Percentiles rank a stretch among this genome's conserved stretches.
These are phyloP conservation scores for human (Homo sapiens) DNA, from an alignment of 2,113 vertebrate species.

Conservation along the genomic window DNA sequence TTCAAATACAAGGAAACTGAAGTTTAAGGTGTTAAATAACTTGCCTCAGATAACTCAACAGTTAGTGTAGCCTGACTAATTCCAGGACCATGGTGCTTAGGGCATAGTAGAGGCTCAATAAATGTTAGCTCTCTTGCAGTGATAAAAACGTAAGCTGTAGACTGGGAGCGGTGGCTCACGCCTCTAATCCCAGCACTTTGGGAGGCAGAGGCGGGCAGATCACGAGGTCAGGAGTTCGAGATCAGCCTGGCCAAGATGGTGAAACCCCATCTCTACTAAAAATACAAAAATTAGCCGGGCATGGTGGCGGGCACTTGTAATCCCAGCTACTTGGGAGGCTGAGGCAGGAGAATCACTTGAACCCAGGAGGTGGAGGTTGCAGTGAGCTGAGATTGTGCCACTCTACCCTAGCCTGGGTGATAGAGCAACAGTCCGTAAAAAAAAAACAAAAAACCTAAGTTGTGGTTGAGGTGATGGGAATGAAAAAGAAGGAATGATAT, in stretches of 20 bases:
- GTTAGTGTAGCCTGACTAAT: not conserved
- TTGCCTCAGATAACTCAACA: not conserved
- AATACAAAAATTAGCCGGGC: too few species aligned
- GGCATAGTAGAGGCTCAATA: not conserved
- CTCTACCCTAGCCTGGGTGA: too few species aligned
- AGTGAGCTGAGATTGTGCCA: too few species aligned
- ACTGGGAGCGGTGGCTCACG: rapidly evolving
- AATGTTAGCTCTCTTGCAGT: not conserved
- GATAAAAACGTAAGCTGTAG: not conserved
- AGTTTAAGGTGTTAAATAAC: not conserved
- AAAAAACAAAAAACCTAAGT: too few species aligned
- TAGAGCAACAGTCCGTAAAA: rapidly evolving
- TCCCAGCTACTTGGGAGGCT: too few species aligned
- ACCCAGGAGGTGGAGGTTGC: too few species aligned
- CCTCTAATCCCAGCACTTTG: too few species aligned
- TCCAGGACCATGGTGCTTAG: not conserved
- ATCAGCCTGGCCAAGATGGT: too few species aligned
- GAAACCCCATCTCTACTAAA: too few species aligned
- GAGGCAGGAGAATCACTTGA: too few species aligned
- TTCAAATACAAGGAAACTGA: not conserved
- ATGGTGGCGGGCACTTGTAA: rapidly evolving
- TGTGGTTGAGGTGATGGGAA: not conserved
- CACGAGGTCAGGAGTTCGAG: too few species aligned
- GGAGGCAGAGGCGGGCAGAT: too few species aligned
- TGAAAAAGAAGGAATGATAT: not conserved